Base-by-base conservation (phyloP, 2,797 vertebrate species). In the Cyprinodon diabolis region DNA sequence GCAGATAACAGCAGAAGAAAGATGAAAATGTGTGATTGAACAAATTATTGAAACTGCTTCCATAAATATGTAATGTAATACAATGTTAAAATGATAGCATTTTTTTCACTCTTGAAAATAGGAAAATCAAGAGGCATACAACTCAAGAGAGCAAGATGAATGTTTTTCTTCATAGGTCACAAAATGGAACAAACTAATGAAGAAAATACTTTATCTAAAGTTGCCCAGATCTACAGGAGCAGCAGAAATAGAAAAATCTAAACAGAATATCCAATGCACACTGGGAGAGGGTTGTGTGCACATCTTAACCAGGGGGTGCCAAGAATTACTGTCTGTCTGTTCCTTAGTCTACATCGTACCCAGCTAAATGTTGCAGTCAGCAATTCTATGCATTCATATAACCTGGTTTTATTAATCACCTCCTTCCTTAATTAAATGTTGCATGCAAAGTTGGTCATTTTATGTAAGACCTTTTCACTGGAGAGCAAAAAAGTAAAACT, bases 381-480 rank as follows among this genome's bases (percentile, higher is more conserved):
- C 6, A 25, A 55, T 63, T 48, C 11, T 17, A 21, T 65, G 52
- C 17, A 30, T 70, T 71, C 55, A 21, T 47, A 57, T 57, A 58
- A 48, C 1, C 19, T 68, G 4, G 21, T n/a, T 0, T 21, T 25
- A 74, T 35, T 45, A 55, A 30, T 15, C 11, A 45, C 56, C 17
- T 48, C 11, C 23, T 67, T 85, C 69, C 62, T 74, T 54, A 67
- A 66, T 66, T 74, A 45, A 77, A 72, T 71, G 72, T 66, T 45
- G 35, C 80, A 86, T 84, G 70, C 75, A 88, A 48, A 30, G 62
- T 43, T 25, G 56, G 25, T 30, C 1, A 79, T 73, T 58, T 66
- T 1, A 70, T 48, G 30, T 69, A 66, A 79, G 74, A 72, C 1
- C 14, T 48, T 37, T 51, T 15, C 9, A 13, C 30, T n/a, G 56